Base-by-base conservation (phyloP, 2,113 vertebrate species). In the Callithrix jacchus region DNA sequence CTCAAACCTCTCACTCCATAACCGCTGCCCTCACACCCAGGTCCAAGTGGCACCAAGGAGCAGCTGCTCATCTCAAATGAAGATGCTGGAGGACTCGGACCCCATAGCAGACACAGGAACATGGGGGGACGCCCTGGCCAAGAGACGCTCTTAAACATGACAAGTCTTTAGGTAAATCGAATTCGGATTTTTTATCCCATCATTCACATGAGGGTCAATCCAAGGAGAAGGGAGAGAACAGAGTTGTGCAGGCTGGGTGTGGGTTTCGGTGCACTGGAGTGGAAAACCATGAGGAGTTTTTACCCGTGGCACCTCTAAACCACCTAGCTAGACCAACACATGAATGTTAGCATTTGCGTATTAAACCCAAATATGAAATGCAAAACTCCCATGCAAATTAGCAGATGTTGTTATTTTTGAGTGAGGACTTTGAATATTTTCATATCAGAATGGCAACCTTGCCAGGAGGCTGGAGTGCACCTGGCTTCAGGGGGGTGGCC, bases 401-500 rank as follows among this genome's bases (percentile, higher is more conserved):
- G 58, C 97, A 97, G 96, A 73, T 97, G 94, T 54, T 87, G 86
- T 89, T 97, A 93, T 97, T 95, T 97, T 81, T 27, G 89, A 97
- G 95, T 58, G 52, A 68, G 56, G 80, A 40, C 45, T 77, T 66
- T 13, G 85, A 87, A 93, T 87, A 94, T 97, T 97, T 97, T 97
- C 87, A 54, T 71, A 85, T 83, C 54, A 27, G 83, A 95, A 89
- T 14, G 64, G 81, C 49, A 81, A 74, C 27, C n/a, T 56, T 68
- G 66, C 70, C 79, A 18, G 0, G 32, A 45, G 79, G 90, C 58
- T 37, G 16, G 88, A 54, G 32, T 5, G 42, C 93, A 93, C 70
- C 84, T 85, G 96, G 40, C 27, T 58, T 52, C 0, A 13, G 71
- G 32, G 4, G 49, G 87, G n/a, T 42, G 17, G 27, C 0, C 3